These are phyloP conservation scores for Ascaphus truei DNA, from an alignment of 2,113 vertebrate genomes.

Conservation along the genomic window DNA sequence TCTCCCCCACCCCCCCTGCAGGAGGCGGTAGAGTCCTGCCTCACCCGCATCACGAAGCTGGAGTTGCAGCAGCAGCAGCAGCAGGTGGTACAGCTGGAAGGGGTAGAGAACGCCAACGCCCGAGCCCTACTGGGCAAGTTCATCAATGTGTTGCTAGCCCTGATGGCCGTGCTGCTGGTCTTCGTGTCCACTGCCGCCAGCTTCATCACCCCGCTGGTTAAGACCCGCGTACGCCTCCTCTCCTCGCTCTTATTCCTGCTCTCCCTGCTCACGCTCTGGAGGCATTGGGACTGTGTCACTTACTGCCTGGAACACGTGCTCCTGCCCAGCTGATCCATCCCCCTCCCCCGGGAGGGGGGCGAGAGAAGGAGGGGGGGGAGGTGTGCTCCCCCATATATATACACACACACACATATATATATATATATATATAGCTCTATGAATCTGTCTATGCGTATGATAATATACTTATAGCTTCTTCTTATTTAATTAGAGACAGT, in stretches of 20 bases:
- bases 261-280: conserved; percentile 86
- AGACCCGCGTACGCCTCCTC: conserved; percentile 84
- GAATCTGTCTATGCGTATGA: conserved; percentile 18
- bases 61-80: conserved; percentile 98
- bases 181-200: conserved; percentile 96
- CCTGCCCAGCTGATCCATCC: conserved; percentile 74
- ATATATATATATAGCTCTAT: conserved; percentile 5
- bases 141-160: conserved; percentile 94
- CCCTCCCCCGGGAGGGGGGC: background rate
- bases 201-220: conserved; percentile 98
- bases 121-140: conserved; percentile 93
- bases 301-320: conserved; percentile 81
- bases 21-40: conserved; percentile 95
- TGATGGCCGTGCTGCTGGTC: conserved; percentile 96
- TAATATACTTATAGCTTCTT: conserved; percentile 21
- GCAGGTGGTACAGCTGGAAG: conserved; percentile 95
- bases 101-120: conserved; percentile 94
- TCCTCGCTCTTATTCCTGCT: conserved; percentile 82
- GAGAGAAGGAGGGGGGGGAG: background rate
- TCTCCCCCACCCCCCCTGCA: conserved; percentile 39
- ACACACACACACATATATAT: too few relatives aligned
- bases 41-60: conserved; percentile 93
- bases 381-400: background rate
- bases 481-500: background rate
- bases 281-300: conserved; percentile 90